Base-by-base conservation (phyloP, 2,797 vertebrate species). In the Manis pentadactyla region DNA sequence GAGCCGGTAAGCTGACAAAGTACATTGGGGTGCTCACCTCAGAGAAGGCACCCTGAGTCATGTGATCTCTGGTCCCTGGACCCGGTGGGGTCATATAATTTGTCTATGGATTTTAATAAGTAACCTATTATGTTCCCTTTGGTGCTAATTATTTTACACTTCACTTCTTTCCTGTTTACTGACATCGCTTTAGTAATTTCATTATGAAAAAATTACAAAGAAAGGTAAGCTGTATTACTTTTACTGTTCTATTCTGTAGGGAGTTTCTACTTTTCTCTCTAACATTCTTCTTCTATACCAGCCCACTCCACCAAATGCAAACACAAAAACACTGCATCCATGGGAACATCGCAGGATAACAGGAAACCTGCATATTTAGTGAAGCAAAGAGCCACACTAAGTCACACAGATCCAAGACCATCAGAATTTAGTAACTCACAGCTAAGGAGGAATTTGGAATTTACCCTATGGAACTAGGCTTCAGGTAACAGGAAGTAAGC, bases 91-190 rank as follows among this genome's bases (percentile, higher is more conserved):
- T 99, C 98, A 98, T 96, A 98, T 96, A 98, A 99, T 98, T 98
- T 96, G 95, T 98, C 98, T 98, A 98, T 98, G 98, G 99, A 98
- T 99, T 99, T 99, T 99, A 99, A 99, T 99, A 99, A 99, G 99
- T 99, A 99, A 99, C 98, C 99, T 99, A 99, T 99, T 99, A 98
- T 97, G 97, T 98, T 99, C 98, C 98, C 92, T 99, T 98, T 98
- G 98, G 98, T 97, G 98, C 98, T 99, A 99, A 99, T 99, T 99
- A 99, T 98, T 99, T 98, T 98, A 98, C 98, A 98, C 97, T 98
- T 98, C 97, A 95, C 95, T 98, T 90, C 12, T 96, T 98, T 96
- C 94, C 97, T 96, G 87, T 98, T 98, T 98, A 98, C 96, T 96
- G 96, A 98, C 92, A 95, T 23, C 95, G 94, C 95, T 97, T 98